Percentiles rank a stretch among this genome's conserved stretches.
These are phyloP conservation scores for Sylvilagus bachmani DNA, from an alignment of 2,113 vertebrate species.

Conservation along the genomic window DNA sequence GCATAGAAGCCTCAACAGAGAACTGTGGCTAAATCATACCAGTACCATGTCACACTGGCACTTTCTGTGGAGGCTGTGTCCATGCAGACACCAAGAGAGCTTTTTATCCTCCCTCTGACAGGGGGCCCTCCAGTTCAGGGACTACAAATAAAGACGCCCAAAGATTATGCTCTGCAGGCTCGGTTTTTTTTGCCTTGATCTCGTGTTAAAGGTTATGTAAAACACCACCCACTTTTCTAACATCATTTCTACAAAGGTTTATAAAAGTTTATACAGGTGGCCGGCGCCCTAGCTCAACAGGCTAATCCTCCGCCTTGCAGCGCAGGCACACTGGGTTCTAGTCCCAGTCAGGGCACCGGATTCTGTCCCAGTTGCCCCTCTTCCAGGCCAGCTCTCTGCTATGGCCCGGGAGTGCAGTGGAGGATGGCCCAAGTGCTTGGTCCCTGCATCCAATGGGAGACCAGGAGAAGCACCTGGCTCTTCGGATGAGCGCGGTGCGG, in stretches of 20 bases:
- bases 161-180: neutral
- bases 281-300: too few species aligned
- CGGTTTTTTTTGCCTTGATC: neutral
- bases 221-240: neutral
- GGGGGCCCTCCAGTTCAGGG: neutral
- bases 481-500: too few species aligned
- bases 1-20: neutral
- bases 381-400: too few species aligned
- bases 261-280: neutral
- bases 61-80: neutral
- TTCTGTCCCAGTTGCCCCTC: too few species aligned
- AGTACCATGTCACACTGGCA: neutral
- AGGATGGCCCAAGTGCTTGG: too few species aligned
- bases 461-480: too few species aligned
- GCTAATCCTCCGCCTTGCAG: too few species aligned
- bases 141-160: neutral
- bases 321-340: too few species aligned
- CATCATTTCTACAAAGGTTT: neutral
- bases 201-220: neutral
- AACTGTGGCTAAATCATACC: neutral
- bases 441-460: too few species aligned
- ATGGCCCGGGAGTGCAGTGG: too few species aligned
- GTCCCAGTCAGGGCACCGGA: too few species aligned
- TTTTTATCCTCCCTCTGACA: neutral
- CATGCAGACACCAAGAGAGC: neutral